Evolutionary conservation across 2,797 vertebrate species (phyloP), one percentile per base, ranked within the genome.

Genomic region (Chrysocyon brachyurus): DNA sequence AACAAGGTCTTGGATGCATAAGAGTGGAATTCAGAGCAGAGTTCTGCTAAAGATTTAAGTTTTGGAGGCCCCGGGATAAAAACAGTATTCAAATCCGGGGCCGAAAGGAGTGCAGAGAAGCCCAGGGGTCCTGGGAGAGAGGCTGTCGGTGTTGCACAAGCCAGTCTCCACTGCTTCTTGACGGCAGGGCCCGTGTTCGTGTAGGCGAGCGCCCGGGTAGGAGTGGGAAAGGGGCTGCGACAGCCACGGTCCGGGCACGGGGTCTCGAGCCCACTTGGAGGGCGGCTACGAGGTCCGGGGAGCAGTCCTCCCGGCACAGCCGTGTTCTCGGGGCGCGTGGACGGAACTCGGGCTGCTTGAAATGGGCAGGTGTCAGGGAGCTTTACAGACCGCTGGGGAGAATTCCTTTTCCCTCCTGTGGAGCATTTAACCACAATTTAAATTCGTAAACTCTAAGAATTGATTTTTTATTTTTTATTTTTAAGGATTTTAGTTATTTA

Each of bases 301-400:
- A 78, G 89, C 91, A 17, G 46, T 36, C 96, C 68, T 88, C 31
- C 84, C 54, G 93, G 49, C 46, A 77, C 1, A 2, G 8, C 33
- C 79, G 82, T 83, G 19, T 75, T 70, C 61, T 68, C 15, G 66
- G 40, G 81, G 56, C 64, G 68, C 88, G 61, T 22, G 46, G 36
- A 73, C 66, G 59, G 95, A 88, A 82, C 57, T 75, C n/a, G 61
- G n/a, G 59, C n/a, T 84, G 49, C 63, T 70, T 79, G 70, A 84
- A 85, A 94, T 70, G 86, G 91, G 26, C 72, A 46, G 11, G 31
- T 73, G 8, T 96, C 40, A 88, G 17, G 79, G 63, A 28, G 70
- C 52, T 83, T 92, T 93, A 94, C 15, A 0, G 91, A 85, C 12
- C 64, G 46, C 73, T 83, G 2, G 57, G 70, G 72, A 93, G 28